A percentile compares a stretch with the other conserved stretches of the same genome.
phyloP scores from a whole-genome alignment of 2,113 vertebrate genomes.

The Spilogale gracilis region DNA sequence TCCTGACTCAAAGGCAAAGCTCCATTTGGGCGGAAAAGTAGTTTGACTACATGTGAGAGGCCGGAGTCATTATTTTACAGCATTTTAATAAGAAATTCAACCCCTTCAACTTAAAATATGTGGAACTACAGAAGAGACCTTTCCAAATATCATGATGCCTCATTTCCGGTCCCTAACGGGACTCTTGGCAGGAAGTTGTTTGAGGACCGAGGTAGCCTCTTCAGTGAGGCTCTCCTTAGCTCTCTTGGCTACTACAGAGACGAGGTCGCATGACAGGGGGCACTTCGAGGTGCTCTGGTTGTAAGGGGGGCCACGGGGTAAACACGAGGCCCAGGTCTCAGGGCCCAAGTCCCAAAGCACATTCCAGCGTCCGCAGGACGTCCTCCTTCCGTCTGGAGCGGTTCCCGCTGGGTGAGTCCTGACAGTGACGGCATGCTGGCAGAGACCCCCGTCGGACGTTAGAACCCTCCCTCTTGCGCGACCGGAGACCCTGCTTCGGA shows the following conservation, averaged over 20 bases:
- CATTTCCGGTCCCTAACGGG: too few relatives aligned
- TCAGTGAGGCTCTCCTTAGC: too few relatives aligned
- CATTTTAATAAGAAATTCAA: not conserved
- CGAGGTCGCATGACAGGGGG: fast-evolving
- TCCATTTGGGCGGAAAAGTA: conserved; percentile 82
- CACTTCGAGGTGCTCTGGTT: not conserved
- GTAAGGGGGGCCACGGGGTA: not conserved
- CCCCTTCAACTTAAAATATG: not conserved
- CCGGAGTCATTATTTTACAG: conserved; percentile 77
- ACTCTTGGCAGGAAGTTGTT: not conserved
- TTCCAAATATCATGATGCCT: not conserved
- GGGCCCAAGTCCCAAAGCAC: fast-evolving
- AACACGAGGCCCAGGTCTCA: not conserved
- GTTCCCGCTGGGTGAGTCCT: fast-evolving
- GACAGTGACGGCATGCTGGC: not conserved
- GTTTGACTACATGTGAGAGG: conserved; percentile 78
- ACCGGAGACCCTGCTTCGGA: too few relatives aligned
- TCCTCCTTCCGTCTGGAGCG: fast-evolving
- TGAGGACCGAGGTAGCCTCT: not conserved
- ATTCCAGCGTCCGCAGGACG: fast-evolving
- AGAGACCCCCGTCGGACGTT: fast-evolving
- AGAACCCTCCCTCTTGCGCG: fast-evolving
- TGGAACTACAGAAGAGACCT: not conserved
- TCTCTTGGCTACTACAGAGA: fast-evolving
- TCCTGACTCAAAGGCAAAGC: conserved; percentile 84